These are phyloP conservation scores for Habrosyne pyritoides DNA, from an alignment of 2,888 invertebrate genomes.

Conservation along the genomic window DNA sequence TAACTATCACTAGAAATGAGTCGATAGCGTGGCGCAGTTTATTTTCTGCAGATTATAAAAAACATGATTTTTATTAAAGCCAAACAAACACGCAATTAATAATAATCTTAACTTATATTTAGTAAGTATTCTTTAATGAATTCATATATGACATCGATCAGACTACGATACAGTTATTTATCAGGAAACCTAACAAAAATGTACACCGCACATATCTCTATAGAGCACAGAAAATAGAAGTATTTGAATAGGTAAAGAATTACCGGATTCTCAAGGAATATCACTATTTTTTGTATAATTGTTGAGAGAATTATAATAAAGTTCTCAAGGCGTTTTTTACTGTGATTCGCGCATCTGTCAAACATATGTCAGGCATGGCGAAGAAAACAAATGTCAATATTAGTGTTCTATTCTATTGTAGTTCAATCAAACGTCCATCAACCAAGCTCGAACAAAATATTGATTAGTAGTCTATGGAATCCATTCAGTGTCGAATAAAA, in stretches of 20 bases:
- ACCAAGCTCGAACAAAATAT: no score
- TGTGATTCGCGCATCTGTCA: slow-evolving; percentile 59
- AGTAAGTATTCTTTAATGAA: no score
- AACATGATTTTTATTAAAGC: no score
- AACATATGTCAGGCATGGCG: slow-evolving; percentile 14
- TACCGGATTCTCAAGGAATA: background rate
- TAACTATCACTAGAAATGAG: background rate
- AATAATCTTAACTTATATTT: slow-evolving; percentile 40
- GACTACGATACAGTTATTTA: slow-evolving; percentile 17
- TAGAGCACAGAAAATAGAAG: background rate
- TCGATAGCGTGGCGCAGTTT: background rate
- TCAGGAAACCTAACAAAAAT: slow-evolving; percentile 27
- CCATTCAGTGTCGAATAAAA: no score
- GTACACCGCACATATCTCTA: background rate
- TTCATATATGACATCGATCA: background rate
- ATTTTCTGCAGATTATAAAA: background rate
- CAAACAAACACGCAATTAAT: slow-evolving; percentile 41
- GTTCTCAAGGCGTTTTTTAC: slow-evolving; percentile 44
- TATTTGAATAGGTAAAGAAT: background rate
- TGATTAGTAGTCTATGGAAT: no score
- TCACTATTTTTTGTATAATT: background rate
- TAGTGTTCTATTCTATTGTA: no score
- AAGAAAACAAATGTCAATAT: no score
- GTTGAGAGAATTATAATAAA: slow-evolving; percentile 19
- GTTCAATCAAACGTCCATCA: no score